Evolutionary conservation across 2,797 vertebrate species (phyloP), one percentile per base, ranked within the genome.

Genomic region (Galago senegalensis): DNA sequence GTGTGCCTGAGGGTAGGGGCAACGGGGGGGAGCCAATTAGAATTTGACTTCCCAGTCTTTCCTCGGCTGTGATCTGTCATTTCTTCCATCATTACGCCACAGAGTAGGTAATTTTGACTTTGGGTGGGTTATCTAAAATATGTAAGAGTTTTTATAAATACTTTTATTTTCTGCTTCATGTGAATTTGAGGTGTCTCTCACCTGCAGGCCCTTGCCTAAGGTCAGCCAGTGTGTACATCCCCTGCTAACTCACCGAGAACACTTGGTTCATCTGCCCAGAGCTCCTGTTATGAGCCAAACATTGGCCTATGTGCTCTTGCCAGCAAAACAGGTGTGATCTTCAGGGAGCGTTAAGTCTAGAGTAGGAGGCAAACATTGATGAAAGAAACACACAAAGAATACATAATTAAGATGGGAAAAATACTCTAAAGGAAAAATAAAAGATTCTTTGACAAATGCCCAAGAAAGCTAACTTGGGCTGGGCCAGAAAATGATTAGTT

Each of bases 211-310:
- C 46, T 58, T 58, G 53, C 46, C 43, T 65, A 11, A 18, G 23
- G 5, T 23, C 18, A 21, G 10, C 25, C 43, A 43, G n/a, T 1
- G 3, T 17, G 43, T 12, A n/a, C 25, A 27, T 46, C 17, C 25
- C 61, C 73, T 1, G 0, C 7, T 0, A 8, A 49, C 53, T 25
- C 17, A 0, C 31, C 0, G 2, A 34, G 76, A 12, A 5, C 23
- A 7, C 13, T 69, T 31, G 60, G 27, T 73, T 0, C 56, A 1
- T 73, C 84, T 40, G 18, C 46, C n/a, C 29, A n/a, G 43, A n/a
- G 46, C 14, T 60, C 43, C 85, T 17, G 2, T 43, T 13, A 10
- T 3, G 7, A 65, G 43, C 37, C 14, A 5, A 31, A 11, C n/a
- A 2, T 25, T 14, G 76, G 34, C 34, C 16, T 25, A 0, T 14